phyloP scores from a whole-genome alignment of 2,797 vertebrate species.

The Myiotriccus ornatus region DNA sequence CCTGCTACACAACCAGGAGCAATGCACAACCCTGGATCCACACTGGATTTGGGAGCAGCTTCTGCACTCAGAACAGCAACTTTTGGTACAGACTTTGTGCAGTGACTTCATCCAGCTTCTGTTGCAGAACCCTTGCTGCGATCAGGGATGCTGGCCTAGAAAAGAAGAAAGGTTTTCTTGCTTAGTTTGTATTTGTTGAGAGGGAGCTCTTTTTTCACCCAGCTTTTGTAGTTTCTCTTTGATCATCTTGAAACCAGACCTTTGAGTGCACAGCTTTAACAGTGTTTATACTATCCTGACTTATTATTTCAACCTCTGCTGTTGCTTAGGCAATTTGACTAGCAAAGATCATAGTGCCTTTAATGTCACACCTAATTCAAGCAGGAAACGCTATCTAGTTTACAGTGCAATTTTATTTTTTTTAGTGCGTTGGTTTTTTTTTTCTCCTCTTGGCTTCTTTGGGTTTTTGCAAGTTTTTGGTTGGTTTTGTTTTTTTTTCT shows the following conservation, averaged over 20 bases:
- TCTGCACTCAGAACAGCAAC: not conserved
- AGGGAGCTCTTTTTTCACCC: not conserved
- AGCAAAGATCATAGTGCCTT: not conserved
- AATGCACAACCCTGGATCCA: not conserved
- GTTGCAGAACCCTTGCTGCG: not conserved
- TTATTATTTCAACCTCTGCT: not conserved
- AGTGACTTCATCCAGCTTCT: not conserved
- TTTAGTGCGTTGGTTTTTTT: too few relatives aligned
- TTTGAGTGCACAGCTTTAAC: not conserved
- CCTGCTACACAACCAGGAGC: not conserved
- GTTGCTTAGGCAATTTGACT: not conserved
- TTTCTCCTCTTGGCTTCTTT: accelerated
- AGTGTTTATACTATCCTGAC: not conserved
- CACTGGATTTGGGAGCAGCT: not conserved
- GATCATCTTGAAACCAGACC: not conserved
- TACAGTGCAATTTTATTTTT: not conserved
- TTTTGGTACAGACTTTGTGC: not conserved
- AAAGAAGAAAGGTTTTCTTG: not conserved
- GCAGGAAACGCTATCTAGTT: not conserved
- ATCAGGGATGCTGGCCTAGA: not conserved
- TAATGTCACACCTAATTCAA: not conserved
- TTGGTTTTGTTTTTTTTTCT: not conserved
- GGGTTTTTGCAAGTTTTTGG: not conserved
- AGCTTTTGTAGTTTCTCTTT: slow-evolving; percentile 20
- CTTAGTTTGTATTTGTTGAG: slow-evolving; percentile 3